phyloP scores from a whole-genome alignment of 2,888 invertebrate species.

The Sycophila texana region DNA sequence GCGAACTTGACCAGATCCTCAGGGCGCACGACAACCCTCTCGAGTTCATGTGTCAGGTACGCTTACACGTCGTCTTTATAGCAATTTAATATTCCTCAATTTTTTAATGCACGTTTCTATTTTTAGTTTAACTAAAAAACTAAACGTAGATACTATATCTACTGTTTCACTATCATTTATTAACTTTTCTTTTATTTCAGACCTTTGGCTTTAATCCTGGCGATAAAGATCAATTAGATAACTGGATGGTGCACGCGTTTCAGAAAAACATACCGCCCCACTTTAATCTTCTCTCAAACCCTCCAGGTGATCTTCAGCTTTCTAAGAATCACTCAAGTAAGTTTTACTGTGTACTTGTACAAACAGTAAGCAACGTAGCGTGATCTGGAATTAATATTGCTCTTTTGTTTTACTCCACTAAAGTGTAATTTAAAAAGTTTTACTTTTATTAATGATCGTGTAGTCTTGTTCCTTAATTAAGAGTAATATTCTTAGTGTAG shows the following conservation, averaged over 20 bases:
- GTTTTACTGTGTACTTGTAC: neutral
- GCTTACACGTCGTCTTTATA: neutral
- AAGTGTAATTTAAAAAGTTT: neutral
- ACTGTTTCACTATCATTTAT: neutral
- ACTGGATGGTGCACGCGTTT: conserved; percentile 88
- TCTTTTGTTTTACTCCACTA: neutral
- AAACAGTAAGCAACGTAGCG: no score
- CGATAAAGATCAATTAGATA: conserved; percentile 87
- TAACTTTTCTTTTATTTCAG: conserved; percentile 74
- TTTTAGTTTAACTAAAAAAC: conserved; percentile 54
- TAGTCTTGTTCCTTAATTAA: no score
- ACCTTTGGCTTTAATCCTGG: conserved; percentile 87
- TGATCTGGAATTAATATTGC: no score
- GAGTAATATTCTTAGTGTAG: no score
- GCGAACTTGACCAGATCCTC: conserved; percentile 89
- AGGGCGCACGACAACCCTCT: conserved; percentile 87
- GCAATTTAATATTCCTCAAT: no score
- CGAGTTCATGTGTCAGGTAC: conserved; percentile 92
- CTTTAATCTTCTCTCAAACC: conserved; percentile 82
- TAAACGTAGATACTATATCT: no score
- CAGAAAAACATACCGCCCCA: conserved; percentile 91
- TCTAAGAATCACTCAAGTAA: conserved; percentile 67
- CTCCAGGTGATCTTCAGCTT: conserved; percentile 62
- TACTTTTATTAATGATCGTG: no score
- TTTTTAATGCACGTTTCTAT: conserved; percentile 49